Evolutionary conservation across 2,113 vertebrate species (phyloP), one percentile per base, ranked within the genome.

Genomic region (Cygnus buccinator): DNA sequence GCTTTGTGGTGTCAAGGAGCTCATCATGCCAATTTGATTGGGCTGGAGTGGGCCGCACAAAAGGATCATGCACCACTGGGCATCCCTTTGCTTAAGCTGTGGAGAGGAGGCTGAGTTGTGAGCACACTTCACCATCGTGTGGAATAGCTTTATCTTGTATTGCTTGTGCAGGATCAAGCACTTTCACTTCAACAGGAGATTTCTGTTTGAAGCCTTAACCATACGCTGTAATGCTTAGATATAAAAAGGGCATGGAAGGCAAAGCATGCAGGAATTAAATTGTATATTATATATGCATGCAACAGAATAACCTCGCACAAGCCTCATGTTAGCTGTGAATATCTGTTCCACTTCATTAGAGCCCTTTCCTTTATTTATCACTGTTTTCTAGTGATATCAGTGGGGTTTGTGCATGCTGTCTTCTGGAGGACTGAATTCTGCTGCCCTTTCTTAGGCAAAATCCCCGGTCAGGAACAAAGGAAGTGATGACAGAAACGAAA

Each of bases 161-260:
- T 90, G 89, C 94, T 84, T 70, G 83, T 84, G 59, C 71, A 68
- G 80, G 81, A 95, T 94, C 66, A 87, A 91, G 93, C 91, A 90
- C 80, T 93, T 93, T 72, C 93, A 75, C 89, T 96, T 93, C 91
- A 95, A 93, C 73, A 84, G 95, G 87, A 95, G 94, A 96, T 96
- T 94, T 86, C 87, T 92, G 88, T 95, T 95, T 84, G 94, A 96
- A 97, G 94, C 78, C 80, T 97, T 91, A 89, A n/a, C 89, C 52
- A 29, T 52, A 29, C 14, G 15, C 70, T 92, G 77, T 76, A 91
- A 95, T 0, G 9, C 75, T 95, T 48, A 83, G 92, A 82, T 75
- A 70, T 43, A 87, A 86, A 96, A 94, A 72, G 90, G 76, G 26
- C 63, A 67, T 0, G 9, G 92, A 85, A 96, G 73, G 78, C 58